Percentiles rank a stretch among this genome's conserved stretches.
phyloP scores from a whole-genome alignment of 2,797 vertebrate species.

The Danio choprae region DNA sequence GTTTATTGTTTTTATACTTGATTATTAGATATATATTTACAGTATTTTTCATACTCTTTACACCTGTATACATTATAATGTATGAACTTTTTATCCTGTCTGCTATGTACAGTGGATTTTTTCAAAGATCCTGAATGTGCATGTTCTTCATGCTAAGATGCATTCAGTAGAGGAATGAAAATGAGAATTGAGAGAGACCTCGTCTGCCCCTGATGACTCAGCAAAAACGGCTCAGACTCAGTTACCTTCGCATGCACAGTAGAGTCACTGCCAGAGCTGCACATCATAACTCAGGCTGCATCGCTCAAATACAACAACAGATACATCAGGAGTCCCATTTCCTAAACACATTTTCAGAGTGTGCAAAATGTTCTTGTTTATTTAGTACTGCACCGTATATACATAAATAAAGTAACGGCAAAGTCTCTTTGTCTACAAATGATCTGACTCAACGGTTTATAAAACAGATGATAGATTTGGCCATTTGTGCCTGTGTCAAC shows the following conservation, averaged over 20 bases:
- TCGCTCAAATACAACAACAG: background rate
- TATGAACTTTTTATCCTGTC: too few relatives aligned
- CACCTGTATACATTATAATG: too few relatives aligned
- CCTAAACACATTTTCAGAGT: background rate
- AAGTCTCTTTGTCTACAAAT: background rate
- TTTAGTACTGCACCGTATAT: background rate
- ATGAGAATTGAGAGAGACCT: constrained; percentile 22
- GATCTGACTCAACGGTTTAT: constrained; percentile 27
- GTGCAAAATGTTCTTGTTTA: background rate
- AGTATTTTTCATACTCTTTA: too few relatives aligned
- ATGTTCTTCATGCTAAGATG: background rate
- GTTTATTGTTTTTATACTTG: too few relatives aligned
- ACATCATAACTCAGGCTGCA: constrained; percentile 24
- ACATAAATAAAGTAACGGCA: background rate
- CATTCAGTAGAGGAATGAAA: constrained; percentile 17
- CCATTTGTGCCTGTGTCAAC: background rate
- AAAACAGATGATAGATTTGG: background rate
- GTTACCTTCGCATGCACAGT: constrained; percentile 35
- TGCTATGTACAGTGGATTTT: too few relatives aligned
- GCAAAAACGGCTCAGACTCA: constrained; percentile 26
- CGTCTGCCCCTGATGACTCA: constrained; percentile 41
- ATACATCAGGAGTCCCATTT: background rate
- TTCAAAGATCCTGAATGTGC: too few relatives aligned
- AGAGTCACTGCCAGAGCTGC: constrained; percentile 5
- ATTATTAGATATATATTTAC: too few relatives aligned